phyloP scores from a whole-genome alignment of 1,140 invertebrate species.

The Drosophila kepulauana region DNA sequence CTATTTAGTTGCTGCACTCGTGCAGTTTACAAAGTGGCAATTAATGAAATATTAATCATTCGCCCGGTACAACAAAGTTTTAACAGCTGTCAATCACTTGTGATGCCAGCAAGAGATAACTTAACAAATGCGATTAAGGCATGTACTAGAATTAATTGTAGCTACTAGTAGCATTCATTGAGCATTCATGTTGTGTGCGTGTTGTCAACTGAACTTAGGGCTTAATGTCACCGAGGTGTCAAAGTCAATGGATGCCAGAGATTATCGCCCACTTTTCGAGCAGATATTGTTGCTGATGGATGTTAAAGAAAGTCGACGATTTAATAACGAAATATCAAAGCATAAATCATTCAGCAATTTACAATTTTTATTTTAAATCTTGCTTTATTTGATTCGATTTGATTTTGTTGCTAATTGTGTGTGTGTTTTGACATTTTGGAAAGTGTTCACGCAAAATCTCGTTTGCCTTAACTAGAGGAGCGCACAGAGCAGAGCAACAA shows the following conservation, averaged over 20 bases:
- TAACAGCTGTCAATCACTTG: constrained; percentile 5
- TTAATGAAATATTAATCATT: constrained; percentile 34
- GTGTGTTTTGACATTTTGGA: constrained; percentile 71
- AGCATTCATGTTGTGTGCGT: not conserved
- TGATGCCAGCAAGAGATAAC: not conserved
- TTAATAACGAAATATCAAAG: constrained; percentile 11
- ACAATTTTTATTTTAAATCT: constrained; percentile 21
- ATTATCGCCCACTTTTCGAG: constrained; percentile 3
- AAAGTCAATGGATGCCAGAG: not conserved
- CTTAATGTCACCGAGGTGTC: constrained; percentile 9
- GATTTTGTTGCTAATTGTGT: constrained; percentile 39
- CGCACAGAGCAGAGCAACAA: constrained; percentile 37
- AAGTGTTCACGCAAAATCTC: constrained; percentile 69
- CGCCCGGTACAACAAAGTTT: constrained; percentile 24
- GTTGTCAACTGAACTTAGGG: constrained; percentile 19
- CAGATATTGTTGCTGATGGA: not conserved
- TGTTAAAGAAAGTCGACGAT: constrained; percentile 10
- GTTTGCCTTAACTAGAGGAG: constrained; percentile 70
- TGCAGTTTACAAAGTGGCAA: constrained; percentile 26
- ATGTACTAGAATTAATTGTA: not conserved
- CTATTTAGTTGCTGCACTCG: not conserved
- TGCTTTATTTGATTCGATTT: constrained; percentile 29
- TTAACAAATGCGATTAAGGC: not conserved
- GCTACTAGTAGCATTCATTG: not conserved
- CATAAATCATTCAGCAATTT: constrained; percentile 11